Evolutionary conservation across 2,113 vertebrate species (phyloP), one percentile per base, ranked within the genome.

Genomic region (Grantiella picta): DNA sequence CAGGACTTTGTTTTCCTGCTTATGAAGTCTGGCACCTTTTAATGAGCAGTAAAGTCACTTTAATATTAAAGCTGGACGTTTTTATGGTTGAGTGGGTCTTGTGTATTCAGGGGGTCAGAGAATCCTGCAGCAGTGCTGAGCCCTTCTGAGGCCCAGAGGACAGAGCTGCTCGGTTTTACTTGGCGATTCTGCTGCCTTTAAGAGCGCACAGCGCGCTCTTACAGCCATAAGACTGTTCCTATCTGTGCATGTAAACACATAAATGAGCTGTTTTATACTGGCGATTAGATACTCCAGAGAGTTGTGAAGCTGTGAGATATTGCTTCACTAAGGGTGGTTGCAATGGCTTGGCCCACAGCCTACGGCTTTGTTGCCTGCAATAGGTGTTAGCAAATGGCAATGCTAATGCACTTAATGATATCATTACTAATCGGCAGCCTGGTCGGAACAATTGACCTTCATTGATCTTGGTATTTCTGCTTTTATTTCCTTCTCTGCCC

Each of bases 251-350:
- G 95, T 95, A 97, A 90, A 90, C 95, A 91, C 96, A 93, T 94
- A 96, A 95, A 95, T 93, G 97, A 97, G 95, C 96, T 96, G 61
- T 86, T 97, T 97, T 95, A 92, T 95, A 76, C 76, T 83, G 80
- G 89, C 91, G 86, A 49, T 96, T 97, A 94, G 90, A n/a, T 78
- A 79, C 96, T 96, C 94, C 50, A 66, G 96, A 90, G 97, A 91
- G 96, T 89, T 82, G 84, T 97, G 97, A 96, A 94, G 84, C 90
- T 20, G 24, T 95, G 97, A 98, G 95, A 96, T 93, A 93, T 77
- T 86, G 88, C 93, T 95, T 69, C 19, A 45, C 90, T 86, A 64
- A 90, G 95, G 94, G 69, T 92, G 86, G 94, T 75, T 91, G 87
- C 91, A 86, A 29, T 61, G 78, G 50, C 92, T 96, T 97, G 95